Evolutionary conservation across 1,140 invertebrate species (phyloP), one percentile per base, ranked within the genome.

Genomic region (Anthonomus grandis): DNA sequence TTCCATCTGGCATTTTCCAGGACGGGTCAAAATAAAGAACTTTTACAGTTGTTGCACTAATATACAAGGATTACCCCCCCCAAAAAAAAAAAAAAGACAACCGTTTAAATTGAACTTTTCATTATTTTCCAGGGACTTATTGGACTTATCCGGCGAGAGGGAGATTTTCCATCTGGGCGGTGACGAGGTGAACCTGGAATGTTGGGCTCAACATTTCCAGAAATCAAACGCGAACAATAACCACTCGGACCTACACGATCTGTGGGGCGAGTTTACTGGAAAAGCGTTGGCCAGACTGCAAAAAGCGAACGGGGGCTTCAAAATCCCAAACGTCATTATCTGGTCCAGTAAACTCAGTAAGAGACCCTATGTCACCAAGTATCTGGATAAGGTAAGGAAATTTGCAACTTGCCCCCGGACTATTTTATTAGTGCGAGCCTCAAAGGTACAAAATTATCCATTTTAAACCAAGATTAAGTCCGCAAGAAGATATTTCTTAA

Each of bases 291-390:
- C 78, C 3, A 72, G 81, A 34, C 70, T 89, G 18, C 76, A 83
- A 48, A 76, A 76, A 17, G 86, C 85, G 1, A 88, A 89, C 66
- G 79, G 78, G 13, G 84, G 84, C 0, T 77, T 80, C 42, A 64
- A 74, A 15, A 82, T 85, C 0, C 83, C 81, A 37, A 69, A 84
- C 24, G 82, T 85, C 12, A 78, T 90, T 19, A 71, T 90, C 0
- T 91, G 89, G 89, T 91, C 89, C 2, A 90, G 87, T 22, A 84
- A 86, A 5, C 68, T 92, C 6, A 90, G 86, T 0, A 84, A 86
- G 59, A 78, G 83, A 48, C 85, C 85, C 24, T 88, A 87, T 70
- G 73, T 68, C 24, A 51, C 60, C 5, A 83, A 82, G 63, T 77
- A 81, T 60, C 75, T 86, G 4, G 80, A 86, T 62, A 78, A 76